Evolutionary conservation across 2,113 vertebrate species (phyloP), one percentile per base, ranked within the genome.

Genomic region (Panthera leo): DNA sequence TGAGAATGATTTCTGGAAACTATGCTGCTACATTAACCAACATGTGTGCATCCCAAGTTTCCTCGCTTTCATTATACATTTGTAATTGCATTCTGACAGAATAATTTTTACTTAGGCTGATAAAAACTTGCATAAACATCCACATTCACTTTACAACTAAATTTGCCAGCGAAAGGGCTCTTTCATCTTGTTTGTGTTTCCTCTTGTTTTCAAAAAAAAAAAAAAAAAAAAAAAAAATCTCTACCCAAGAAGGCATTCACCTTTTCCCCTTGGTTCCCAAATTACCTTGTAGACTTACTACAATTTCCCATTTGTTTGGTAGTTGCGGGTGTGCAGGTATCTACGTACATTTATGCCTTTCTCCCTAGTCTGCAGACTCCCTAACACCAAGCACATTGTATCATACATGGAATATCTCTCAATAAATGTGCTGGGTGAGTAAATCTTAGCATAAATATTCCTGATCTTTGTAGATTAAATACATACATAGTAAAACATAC

Each of bases 401-500:
- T 48, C 51, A 78, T 25, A 82, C 18, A 48, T 1, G 63, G 29
- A 87, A 5, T n/a, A 9, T 80, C 23, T 80, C 48, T 83, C 23
- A n/a, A 18, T 34, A 51, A 55, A 19, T n/a, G 67, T 36, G 8
- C 16, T 63, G 19, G 63, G 79, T 55, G 5, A 83, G 23, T 61
- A 39, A 80, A 63, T 68, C 23, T n/a, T 53, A 63, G 39, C 45
- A 36, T 29, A 83, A 79, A 61, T 45, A 90, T 34, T 53, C 76
- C 18, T 80, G 21, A 80, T 65, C 65, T 96, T 88, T 63, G 39
- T n/a, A 93, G 51, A 73, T 63, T 68, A 75, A 84, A 86, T 73
- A 71, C 2, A 78, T 3, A 48, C 16, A 8, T 19, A 70, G 48
- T 84, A 70, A 76, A 58, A 58, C 45, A 65, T 5, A 31, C 2